These are phyloP conservation scores for Mythimna ferrago DNA, from an alignment of 2,888 invertebrate genomes.

Conservation along the genomic window DNA sequence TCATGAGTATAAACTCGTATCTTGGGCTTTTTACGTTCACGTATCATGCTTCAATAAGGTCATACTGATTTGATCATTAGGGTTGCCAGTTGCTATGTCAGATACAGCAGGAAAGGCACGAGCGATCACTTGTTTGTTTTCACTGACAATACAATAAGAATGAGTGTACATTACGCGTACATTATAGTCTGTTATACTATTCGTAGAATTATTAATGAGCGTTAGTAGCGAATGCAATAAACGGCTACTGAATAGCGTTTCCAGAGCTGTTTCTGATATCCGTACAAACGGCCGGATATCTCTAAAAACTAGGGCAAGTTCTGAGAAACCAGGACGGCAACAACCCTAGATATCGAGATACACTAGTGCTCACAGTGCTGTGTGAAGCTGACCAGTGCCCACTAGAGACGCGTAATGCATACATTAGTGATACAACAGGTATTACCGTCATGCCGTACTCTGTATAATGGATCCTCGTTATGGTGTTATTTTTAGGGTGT, in stretches of 20 bases:
- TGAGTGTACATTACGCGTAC: conserved; percentile 33
- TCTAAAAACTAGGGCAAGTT: conserved; percentile 54
- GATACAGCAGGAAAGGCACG: conserved; percentile 17
- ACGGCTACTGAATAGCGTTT: conserved; percentile 20
- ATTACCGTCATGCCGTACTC: conserved; percentile 23
- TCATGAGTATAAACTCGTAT: conserved; percentile 58
- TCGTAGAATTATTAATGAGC: conserved; percentile 27
- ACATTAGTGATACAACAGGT: conserved; percentile 55
- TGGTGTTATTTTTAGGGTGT: conserved; percentile 31
- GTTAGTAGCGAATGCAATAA: conserved; percentile 21
- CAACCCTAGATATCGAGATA: conserved; percentile 61
- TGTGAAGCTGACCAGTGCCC: conserved; percentile 46
- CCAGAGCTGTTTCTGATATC: conserved; percentile 53
- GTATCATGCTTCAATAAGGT: conserved; percentile 59
- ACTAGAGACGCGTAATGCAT: conserved; percentile 50
- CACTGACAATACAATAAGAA: conserved; percentile 41
- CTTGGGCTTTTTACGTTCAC: conserved; percentile 58
- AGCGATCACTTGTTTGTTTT: conserved; percentile 44
- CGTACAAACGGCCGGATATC: conserved; percentile 54
- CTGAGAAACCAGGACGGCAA: conserved; percentile 58
- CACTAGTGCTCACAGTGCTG: conserved; percentile 30
- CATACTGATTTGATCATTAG: conserved; percentile 54
- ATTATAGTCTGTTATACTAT: conserved; percentile 42
- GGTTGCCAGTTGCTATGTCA: conserved; percentile 42
- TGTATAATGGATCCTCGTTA: conserved; percentile 17